Base-by-base conservation (phyloP, 2,888 invertebrate genomes). In the Lordiphosa andalusiaca region DNA sequence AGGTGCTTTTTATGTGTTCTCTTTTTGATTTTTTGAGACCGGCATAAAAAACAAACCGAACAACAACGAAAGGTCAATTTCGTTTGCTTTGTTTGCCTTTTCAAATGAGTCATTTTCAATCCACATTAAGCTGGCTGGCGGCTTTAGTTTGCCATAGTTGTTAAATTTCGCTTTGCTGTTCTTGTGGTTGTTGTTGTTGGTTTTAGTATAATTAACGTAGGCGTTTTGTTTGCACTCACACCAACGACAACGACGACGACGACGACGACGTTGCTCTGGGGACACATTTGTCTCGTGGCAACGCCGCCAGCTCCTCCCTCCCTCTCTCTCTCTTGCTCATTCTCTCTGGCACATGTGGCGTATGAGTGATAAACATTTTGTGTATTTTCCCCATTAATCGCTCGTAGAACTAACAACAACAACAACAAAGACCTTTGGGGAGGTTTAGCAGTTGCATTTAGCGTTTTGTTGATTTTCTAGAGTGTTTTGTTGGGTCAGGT, bases 331-430 rank as follows among this genome's bases (percentile, higher is more conserved):
- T 21, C 13, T 4, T 36, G 16, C 6, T 33, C 12, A 19, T 19
- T 19, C 13, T 36, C 12, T n/a, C 46, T 19, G 3, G 47, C 66
- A 46, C 58, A 83, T 66, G 69, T 46, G 63, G 66, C 75, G 73
- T 76, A 81, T 75, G 59, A 80, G 76, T 75, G 81, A 75, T 72
- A 75, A 66, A 62, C 50, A 54, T 62, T 78, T 78, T 53, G 44
- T 67, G 57, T 63, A 47, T 67, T 67, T 63, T 65, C 53, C 25
- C 33, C 30, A 46, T 46, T 53, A 66, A 66, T 57, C 62, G 60
- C 46, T 44, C 49, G 25, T 23, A 48, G 21, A 37, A 13, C 23
- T 48, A 13, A 30, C 39, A 33, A n/a, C 33, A 33, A 39, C 30
- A n/a, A 16, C 30, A 39, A 30, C 21, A 12, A 36, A 6, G 10